Evolutionary conservation across 2,113 vertebrate species (phyloP).

Genomic region (Speoplatyrhinus poulsoni): DNA sequence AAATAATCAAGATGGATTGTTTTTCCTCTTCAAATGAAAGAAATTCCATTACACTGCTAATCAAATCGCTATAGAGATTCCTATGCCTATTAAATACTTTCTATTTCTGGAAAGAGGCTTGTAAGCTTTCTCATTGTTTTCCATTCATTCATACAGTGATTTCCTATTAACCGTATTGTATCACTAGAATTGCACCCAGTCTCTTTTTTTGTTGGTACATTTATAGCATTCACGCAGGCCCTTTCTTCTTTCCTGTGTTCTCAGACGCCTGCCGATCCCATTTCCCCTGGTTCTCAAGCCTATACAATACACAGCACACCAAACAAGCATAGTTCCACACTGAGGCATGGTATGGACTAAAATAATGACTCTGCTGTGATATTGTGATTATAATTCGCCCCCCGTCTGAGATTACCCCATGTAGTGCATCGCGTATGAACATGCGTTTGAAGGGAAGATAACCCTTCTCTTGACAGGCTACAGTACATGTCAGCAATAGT

Average conservation of each 20-base stretch:
- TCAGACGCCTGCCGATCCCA: constrained; percentile 18
- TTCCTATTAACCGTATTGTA: not conserved
- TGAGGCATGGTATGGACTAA: not conserved
- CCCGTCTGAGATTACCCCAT: not conserved
- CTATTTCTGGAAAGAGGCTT: no score
- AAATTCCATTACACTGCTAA: not conserved
- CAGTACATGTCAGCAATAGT: not conserved
- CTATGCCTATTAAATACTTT: not conserved
- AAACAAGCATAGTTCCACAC: constrained; percentile 3
- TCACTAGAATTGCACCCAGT: not conserved
- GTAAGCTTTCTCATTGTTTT: no score
- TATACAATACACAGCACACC: constrained; percentile 7
- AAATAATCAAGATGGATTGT: no score
- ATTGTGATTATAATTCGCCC: not conserved
- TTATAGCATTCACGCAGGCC: not conserved
- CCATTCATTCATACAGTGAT: no score
- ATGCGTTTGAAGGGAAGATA: not conserved
- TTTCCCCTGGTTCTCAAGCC: constrained; percentile 25
- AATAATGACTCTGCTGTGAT: not conserved
- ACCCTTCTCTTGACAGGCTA: constrained; percentile 1
- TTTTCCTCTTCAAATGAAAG: no score
- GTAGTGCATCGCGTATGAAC: constrained; percentile 7
- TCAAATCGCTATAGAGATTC: not conserved
- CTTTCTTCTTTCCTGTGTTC: constrained; percentile 27
- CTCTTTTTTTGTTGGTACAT: not conserved